Conservation (phyloP, 2,113 vertebrate genomes). For the Chionodraco myersi region DNA sequence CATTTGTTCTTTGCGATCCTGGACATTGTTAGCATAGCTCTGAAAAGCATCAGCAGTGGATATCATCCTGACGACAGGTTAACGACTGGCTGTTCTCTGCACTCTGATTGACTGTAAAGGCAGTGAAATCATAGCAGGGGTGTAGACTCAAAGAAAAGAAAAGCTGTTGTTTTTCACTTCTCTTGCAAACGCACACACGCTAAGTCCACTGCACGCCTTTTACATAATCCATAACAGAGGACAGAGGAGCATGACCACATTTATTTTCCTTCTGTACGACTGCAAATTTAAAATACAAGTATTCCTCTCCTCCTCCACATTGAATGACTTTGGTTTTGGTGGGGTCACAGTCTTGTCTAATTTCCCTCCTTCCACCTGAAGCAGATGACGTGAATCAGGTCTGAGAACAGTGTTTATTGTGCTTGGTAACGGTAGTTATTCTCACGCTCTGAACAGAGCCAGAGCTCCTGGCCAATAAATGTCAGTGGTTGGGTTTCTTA, state of each 20-base stretch:
- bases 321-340: conserved; percentile 43
- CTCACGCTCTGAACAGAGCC: conserved; percentile 53
- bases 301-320: conserved; percentile 31
- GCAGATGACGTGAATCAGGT: conserved; percentile 73
- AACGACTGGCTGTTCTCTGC: conserved; percentile 21
- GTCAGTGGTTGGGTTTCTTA: conserved; percentile 52
- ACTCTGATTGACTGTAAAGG: conserved; percentile 40
- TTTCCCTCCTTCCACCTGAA: conserved; percentile 58
- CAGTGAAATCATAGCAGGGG: conserved; percentile 17
- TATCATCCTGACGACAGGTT: conserved; percentile 51
- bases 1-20: not conserved
- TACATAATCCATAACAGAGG: conserved; percentile 18
- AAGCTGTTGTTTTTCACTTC: conserved; percentile 20
- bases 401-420: conserved; percentile 66
- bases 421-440: conserved; percentile 67
- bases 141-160: conserved; percentile 2
- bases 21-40: conserved; percentile 4
- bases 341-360: conserved; percentile 67
- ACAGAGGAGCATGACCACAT: conserved; percentile 9
- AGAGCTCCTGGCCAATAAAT: conserved; percentile 67
- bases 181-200: not conserved
- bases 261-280: conserved; percentile 9
- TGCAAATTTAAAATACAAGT: conserved; percentile 35
- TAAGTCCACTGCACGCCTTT: conserved; percentile 2
- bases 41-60: conserved; percentile 21